Evolutionary conservation across 2,888 invertebrate species (phyloP).

Genomic region (Pristionchus mayeri): DNA sequence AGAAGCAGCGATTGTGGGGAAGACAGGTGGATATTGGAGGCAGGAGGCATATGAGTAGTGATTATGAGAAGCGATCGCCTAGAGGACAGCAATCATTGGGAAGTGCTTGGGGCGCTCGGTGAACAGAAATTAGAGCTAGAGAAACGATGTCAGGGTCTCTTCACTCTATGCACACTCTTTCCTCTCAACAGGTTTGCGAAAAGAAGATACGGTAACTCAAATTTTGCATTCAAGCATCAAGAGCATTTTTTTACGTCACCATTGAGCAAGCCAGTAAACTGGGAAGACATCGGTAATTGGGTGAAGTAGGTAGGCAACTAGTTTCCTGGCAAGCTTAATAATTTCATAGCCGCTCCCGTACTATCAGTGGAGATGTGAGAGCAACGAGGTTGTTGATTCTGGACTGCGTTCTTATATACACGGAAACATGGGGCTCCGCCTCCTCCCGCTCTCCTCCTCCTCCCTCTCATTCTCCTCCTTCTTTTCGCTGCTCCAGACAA

Average conservation of each 20-base stretch:
- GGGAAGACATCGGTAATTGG: too few relatives aligned
- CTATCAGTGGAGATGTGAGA: neutral
- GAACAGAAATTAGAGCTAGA: neutral
- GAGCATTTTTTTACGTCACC: too few relatives aligned
- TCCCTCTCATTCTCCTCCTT: neutral
- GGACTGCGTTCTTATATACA: slow-evolving; percentile 4
- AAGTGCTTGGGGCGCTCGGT: neutral
- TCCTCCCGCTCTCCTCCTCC: neutral
- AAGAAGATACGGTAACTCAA: neutral
- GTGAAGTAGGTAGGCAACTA: too few relatives aligned
- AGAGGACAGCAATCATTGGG: neutral
- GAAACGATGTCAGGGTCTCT: neutral
- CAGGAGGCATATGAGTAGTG: neutral
- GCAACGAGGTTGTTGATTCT: too few relatives aligned
- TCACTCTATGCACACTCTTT: too few relatives aligned
- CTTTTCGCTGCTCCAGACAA: slow-evolving; percentile 14
- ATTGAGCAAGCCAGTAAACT: too few relatives aligned
- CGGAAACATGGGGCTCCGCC: slow-evolving; percentile 22
- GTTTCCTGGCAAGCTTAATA: too few relatives aligned
- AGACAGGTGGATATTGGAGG: neutral
- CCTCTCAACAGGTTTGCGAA: neutral
- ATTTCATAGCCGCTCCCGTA: too few relatives aligned
- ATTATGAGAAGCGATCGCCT: neutral
- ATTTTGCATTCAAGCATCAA: too few relatives aligned
- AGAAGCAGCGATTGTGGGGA: too few relatives aligned